Conservation (phyloP, 2,888 invertebrate genomes). For the Pheosia gnoma region DNA sequence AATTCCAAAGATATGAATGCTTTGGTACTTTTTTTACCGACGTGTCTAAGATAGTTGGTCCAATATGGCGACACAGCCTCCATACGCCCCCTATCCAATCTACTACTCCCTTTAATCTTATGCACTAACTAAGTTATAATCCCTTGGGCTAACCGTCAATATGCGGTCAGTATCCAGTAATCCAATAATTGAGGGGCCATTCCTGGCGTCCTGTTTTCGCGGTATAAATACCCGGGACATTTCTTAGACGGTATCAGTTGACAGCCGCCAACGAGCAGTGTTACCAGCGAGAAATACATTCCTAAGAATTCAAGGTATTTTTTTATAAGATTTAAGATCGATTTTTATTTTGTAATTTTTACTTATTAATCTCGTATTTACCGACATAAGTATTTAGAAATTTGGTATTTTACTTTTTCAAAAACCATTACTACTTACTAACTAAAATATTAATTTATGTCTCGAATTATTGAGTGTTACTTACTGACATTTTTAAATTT, state of each 20-base stretch:
- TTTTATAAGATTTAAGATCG: not conserved
- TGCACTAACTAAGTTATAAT: slow-evolving; percentile 74
- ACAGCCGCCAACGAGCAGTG: slow-evolving; percentile 50
- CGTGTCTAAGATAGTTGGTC: slow-evolving; percentile 5
- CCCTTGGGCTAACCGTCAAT: slow-evolving; percentile 65
- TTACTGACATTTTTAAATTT: no score
- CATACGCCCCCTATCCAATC: not conserved
- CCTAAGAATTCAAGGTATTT: slow-evolving; percentile 43
- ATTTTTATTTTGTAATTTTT: no score
- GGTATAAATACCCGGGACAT: slow-evolving; percentile 69
- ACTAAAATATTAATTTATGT: no score
- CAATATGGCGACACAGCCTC: slow-evolving; percentile 14
- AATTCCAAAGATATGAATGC: no score
- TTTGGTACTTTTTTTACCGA: no score
- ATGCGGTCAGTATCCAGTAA: slow-evolving; percentile 74
- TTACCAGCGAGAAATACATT: slow-evolving; percentile 51
- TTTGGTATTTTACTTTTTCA: no score
- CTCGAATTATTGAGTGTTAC: no score
- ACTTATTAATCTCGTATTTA: no score
- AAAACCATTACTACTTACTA: no score
- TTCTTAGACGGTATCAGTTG: slow-evolving; percentile 62
- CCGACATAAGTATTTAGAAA: no score
- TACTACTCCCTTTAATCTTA: slow-evolving; percentile 46
- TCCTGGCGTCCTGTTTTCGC: slow-evolving; percentile 46
- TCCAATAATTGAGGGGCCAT: slow-evolving; percentile 72